A percentile compares a stretch with the other conserved stretches of the same genome.
Evolutionary conservation across 2,797 vertebrate species (phyloP).

Genomic region (Dryobates pubescens): DNA sequence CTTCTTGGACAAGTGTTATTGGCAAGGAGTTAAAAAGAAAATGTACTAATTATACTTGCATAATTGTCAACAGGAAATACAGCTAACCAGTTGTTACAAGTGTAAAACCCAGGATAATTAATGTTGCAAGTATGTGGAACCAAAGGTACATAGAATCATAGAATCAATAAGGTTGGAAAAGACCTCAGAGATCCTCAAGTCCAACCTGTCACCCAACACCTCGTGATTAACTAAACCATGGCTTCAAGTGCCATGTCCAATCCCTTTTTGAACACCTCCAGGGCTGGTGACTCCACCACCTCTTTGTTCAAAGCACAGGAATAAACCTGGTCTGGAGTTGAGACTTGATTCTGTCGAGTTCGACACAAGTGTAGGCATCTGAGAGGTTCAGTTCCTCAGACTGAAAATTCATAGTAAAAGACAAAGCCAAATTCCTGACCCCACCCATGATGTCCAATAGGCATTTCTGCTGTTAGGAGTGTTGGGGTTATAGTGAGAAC

Average conservation of each 20-base stretch:
- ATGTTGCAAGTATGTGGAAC: background rate
- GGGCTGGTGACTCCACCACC: too few relatives aligned
- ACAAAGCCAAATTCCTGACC: background rate
- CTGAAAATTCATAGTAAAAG: background rate
- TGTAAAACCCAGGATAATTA: background rate
- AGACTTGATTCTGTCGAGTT: background rate
- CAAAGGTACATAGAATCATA: background rate
- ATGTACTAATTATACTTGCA: background rate
- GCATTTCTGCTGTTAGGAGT: background rate
- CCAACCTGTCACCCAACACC: too few relatives aligned
- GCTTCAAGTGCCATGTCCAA: too few relatives aligned
- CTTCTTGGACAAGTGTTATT: background rate
- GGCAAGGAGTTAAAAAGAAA: background rate
- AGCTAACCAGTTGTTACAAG: background rate
- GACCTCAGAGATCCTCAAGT: too few relatives aligned
- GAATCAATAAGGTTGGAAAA: too few relatives aligned
- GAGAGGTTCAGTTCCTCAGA: background rate
- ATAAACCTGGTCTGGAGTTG: background rate
- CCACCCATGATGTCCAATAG: background rate
- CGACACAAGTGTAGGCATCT: background rate
- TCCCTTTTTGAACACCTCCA: too few relatives aligned
- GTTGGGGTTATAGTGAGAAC: background rate
- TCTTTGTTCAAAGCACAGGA: background rate
- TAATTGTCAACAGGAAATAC: background rate
- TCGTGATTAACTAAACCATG: too few relatives aligned